Conservation (phyloP, 2,113 vertebrate species). For the Coracopsis vasa region DNA sequence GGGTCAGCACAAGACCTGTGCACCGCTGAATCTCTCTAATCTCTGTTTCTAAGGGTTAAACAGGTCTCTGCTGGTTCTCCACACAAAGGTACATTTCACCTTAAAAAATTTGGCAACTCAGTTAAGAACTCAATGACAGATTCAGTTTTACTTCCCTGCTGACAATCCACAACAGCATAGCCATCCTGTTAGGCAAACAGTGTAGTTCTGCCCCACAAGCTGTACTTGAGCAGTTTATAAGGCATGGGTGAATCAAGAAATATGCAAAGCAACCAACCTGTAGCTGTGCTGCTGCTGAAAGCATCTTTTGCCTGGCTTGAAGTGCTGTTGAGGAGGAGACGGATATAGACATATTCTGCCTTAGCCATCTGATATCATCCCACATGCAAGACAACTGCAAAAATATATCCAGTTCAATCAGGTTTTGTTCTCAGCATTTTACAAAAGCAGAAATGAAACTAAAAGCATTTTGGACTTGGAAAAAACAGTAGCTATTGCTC, state of each 20-base stretch:
- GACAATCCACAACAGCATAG: neutral
- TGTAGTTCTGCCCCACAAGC: neutral
- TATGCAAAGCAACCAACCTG: conserved; percentile 79
- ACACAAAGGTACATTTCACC: neutral
- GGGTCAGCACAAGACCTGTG: neutral
- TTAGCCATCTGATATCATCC: conserved; percentile 96
- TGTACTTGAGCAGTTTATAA: neutral
- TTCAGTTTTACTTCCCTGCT: neutral
- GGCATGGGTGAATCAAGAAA: neutral
- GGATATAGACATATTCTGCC: conserved; percentile 89
- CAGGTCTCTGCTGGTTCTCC: neutral
- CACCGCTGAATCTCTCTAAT: neutral
- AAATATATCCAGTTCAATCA: conserved; percentile 15
- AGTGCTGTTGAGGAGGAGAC: conserved; percentile 91
- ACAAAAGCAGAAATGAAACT: neutral
- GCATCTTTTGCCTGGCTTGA: conserved; percentile 95
- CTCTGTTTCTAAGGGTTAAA: neutral
- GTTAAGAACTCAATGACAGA: neutral
- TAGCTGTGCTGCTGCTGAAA: conserved; percentile 87
- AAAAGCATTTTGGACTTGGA: neutral
- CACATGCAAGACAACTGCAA: conserved; percentile 97
- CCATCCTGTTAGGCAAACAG: neutral
- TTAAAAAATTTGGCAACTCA: neutral
- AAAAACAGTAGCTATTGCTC: neutral
- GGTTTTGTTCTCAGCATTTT: neutral